These are phyloP conservation scores for Puntigrus tetrazona DNA, from an alignment of 2,113 vertebrate genomes.

Conservation along the genomic window DNA sequence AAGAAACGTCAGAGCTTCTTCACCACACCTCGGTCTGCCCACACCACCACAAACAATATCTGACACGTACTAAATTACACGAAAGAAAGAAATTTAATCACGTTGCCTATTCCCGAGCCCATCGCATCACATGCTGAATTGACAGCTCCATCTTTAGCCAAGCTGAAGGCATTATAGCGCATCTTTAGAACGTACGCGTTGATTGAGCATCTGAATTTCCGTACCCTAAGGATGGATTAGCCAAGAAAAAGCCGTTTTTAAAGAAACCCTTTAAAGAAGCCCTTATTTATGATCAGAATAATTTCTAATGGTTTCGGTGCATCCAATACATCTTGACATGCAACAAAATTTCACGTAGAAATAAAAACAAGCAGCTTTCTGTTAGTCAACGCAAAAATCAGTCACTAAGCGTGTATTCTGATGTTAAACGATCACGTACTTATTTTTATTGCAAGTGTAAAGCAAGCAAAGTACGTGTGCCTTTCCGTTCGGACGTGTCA, in stretches of 20 bases:
- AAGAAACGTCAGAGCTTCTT: constrained; percentile 7
- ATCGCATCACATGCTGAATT: background rate
- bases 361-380: background rate
- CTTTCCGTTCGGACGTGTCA: background rate
- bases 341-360: background rate
- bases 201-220: background rate
- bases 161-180: background rate
- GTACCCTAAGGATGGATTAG: background rate
- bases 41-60: constrained; percentile 15
- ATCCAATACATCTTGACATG: background rate
- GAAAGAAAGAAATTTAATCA: constrained; percentile 16
- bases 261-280: background rate
- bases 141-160: constrained; percentile 17
- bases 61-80: background rate
- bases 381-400: background rate
- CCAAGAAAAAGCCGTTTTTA: background rate
- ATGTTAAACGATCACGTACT: background rate
- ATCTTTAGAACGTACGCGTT: background rate
- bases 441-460: background rate
- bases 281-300: background rate
- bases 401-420: background rate
- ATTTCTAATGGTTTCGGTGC: too few species aligned
- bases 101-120: constrained; percentile 5
- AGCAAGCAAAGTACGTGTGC: background rate
- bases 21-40: background rate